These are phyloP conservation scores for Crenuchus spilurus DNA, from an alignment of 2,797 vertebrate genomes.

Conservation along the genomic window DNA sequence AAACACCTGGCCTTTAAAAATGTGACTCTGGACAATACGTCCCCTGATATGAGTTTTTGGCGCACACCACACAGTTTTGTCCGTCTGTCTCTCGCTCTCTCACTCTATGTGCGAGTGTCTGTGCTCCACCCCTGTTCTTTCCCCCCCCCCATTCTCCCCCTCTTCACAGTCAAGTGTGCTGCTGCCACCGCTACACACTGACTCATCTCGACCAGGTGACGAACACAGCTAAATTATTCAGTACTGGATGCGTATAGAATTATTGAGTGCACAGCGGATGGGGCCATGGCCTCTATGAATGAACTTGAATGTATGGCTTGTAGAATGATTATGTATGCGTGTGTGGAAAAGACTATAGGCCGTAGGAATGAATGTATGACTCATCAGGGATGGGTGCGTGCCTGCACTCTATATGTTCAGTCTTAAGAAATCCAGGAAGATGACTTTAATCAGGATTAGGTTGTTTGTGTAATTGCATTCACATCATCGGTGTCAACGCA, in stretches of 20 bases:
- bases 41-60: neutral
- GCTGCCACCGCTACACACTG: constrained; percentile 29
- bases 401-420: constrained; percentile 9
- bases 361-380: constrained; percentile 36
- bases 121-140: neutral
- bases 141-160: neutral
- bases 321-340: constrained; percentile 20
- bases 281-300: constrained; percentile 10
- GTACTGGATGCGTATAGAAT: constrained; percentile 40
- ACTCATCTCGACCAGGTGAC: constrained; percentile 37
- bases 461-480: neutral
- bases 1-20: constrained; percentile 38
- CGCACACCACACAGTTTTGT: neutral
- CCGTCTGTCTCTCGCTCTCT: constrained; percentile 3
- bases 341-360: neutral
- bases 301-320: constrained; percentile 12
- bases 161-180: constrained; percentile 23
- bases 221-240: constrained; percentile 45
- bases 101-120: constrained; percentile 7
- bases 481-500: neutral
- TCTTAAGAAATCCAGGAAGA: constrained; percentile 4
- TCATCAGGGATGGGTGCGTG: constrained; percentile 7
- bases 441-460: neutral
- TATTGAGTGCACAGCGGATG: constrained; percentile 28
- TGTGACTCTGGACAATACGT: neutral